Evolutionary conservation across 2,888 invertebrate species (phyloP).

Genomic region (Rhingia campestris): DNA sequence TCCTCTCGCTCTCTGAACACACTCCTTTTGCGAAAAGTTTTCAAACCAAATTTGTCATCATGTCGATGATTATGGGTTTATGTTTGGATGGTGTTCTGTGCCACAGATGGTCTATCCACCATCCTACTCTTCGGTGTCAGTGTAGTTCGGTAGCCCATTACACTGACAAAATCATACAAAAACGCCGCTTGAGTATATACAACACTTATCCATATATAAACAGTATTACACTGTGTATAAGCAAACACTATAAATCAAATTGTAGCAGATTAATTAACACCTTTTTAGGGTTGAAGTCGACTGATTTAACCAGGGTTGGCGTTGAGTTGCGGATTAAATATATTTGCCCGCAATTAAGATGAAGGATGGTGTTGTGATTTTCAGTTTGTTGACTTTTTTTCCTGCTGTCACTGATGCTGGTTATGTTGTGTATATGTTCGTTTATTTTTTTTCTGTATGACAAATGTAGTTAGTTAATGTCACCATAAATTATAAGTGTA

Average conservation of each 20-base stretch:
- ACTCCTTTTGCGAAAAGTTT: constrained; percentile 26
- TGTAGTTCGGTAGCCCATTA: constrained; percentile 35
- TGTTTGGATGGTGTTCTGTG: constrained; percentile 27
- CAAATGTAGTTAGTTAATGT: constrained; percentile 72
- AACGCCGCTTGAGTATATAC: constrained; percentile 3
- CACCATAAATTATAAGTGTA: constrained; percentile 68
- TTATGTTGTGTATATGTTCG: too few relatives aligned
- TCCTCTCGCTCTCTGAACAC: constrained; percentile 9
- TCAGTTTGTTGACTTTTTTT: constrained; percentile 8
- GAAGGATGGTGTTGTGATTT: constrained; percentile 54
- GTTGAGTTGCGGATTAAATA: constrained; percentile 58
- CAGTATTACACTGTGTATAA: constrained; percentile 48
- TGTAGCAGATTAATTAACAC: constrained; percentile 74
- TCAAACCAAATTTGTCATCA: constrained; percentile 67
- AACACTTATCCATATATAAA: constrained; percentile 28
- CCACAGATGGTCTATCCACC: constrained; percentile 59
- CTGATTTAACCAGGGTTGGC: constrained; percentile 63
- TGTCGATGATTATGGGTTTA: constrained; percentile 68
- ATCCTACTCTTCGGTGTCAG: neutral
- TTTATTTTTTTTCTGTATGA: constrained; percentile 26
- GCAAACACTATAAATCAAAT: constrained; percentile 74
- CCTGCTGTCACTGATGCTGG: neutral
- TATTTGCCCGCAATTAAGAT: constrained; percentile 67
- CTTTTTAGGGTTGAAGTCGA: constrained; percentile 67
- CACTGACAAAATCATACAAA: constrained; percentile 5